phyloP scores from a whole-genome alignment of 2,797 vertebrate species.

The Sphenodon punctatus region DNA sequence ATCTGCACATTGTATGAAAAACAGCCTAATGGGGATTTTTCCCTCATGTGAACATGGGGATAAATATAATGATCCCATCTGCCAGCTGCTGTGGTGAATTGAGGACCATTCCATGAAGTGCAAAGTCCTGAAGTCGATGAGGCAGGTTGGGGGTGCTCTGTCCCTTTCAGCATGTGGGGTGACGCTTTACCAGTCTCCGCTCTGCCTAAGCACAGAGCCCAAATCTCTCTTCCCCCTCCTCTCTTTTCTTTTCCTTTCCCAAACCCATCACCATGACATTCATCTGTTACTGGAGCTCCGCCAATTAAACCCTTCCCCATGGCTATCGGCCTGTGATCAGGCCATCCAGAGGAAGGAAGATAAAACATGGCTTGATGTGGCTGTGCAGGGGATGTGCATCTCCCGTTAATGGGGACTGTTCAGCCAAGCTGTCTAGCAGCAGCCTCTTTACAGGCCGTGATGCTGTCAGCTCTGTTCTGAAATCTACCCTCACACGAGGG shows the following conservation, averaged over 20 bases:
- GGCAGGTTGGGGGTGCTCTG: too few species aligned
- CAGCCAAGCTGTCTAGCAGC: neutral
- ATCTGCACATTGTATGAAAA: too few species aligned
- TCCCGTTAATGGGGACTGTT: neutral
- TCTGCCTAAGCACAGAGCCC: too few species aligned
- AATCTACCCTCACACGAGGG: too few species aligned
- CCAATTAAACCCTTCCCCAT: slow-evolving; percentile 36
- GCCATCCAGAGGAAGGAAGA: neutral
- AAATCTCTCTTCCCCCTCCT: neutral
- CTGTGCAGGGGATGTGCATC: neutral
- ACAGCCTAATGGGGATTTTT: too few species aligned
- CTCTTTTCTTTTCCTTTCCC: neutral
- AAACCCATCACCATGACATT: neutral
- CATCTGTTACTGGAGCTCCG: slow-evolving; percentile 29
- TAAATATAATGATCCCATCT: too few species aligned
- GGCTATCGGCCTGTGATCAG: neutral
- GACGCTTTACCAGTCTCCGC: too few species aligned
- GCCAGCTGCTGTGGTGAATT: too few species aligned
- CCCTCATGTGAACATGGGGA: too few species aligned
- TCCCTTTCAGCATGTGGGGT: too few species aligned
- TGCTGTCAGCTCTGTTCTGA: neutral
- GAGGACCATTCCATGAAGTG: too few species aligned
- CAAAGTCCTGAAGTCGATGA: too few species aligned
- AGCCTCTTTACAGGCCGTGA: neutral
- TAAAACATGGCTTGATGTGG: neutral